Percentiles rank a stretch among this genome's conserved stretches.
Evolutionary conservation across 2,888 invertebrate genomes (phyloP).

Genomic region (Cylindroiulus punctatus): DNA sequence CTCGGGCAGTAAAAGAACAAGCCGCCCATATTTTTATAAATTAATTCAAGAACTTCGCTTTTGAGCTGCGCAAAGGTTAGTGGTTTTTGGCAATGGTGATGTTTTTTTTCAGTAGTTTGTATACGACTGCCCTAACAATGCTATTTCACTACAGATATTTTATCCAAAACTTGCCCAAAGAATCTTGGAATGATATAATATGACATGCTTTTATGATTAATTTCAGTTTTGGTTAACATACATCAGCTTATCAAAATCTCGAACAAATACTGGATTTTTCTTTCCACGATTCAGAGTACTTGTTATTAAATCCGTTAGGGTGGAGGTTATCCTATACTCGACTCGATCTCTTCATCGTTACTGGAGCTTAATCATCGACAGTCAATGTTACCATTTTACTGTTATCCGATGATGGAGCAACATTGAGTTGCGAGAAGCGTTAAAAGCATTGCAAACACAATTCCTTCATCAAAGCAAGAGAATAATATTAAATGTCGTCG

Average conservation of each 20-base stretch:
- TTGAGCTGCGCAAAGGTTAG: too few species aligned
- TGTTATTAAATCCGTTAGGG: not conserved
- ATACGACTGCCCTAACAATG: too few species aligned
- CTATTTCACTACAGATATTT: too few species aligned
- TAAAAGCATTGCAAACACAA: conserved; percentile 1
- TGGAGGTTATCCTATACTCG: not conserved
- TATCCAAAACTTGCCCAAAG: too few species aligned
- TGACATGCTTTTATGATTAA: too few species aligned
- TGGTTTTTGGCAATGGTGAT: too few species aligned
- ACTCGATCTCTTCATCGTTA: not conserved
- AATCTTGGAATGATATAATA: too few species aligned
- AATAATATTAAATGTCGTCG: not conserved
- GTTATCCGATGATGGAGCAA: not conserved
- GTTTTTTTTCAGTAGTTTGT: too few species aligned
- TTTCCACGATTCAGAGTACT: not conserved
- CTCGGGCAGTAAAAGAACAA: not conserved
- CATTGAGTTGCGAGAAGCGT: not conserved
- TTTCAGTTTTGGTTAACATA: too few species aligned
- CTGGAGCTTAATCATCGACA: not conserved
- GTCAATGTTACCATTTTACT: conserved; percentile 23
- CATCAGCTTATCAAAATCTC: too few species aligned
- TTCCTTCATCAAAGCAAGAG: not conserved
- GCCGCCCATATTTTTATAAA: not conserved
- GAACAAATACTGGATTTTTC: not conserved
- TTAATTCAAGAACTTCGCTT: not conserved